Evolutionary conservation across 2,888 invertebrate species (phyloP), one percentile per base, ranked within the genome.

Genomic region (Orchesellides sinensis): DNA sequence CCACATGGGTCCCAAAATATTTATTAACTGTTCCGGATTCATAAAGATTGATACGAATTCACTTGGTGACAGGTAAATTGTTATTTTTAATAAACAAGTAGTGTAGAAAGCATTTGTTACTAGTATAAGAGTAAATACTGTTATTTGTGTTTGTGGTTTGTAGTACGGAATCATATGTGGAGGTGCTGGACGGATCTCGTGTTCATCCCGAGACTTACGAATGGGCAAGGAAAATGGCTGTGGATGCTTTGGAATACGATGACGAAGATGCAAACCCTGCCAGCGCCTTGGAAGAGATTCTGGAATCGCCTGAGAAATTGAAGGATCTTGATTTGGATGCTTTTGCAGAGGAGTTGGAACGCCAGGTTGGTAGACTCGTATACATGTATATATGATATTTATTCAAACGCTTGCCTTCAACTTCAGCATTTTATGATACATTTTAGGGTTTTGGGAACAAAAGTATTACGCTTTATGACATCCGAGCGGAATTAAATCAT

Each of bases 221-320:
- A 89, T 99, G 99, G 99, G 99, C 99, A 0, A 92, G 99, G 49
- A 99, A 99, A 91, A 99, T 99, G 99, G 99, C 99, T 0, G 98
- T 99, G 0, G 99, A 99, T 90, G 99, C 99, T 0, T 91, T 99
- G 61, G 99, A 99, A 89, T 98, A 98, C 89, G 98, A 99, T 89
- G 98, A 98, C 89, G 98, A 98, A 89, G 98, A 97, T 88, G 95
- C 96, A 90, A 87, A 88, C 72, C 85, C 85, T 6, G 73, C 83
- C 12, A 72, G 97, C 0, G 99, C 99, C 14, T 91, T 99, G 27
- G 99, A 99, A 90, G 99, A 99, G 90, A 99, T 99, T 89, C 92
- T 99, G 0, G 98, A 98, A 90, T 94, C 96, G 8, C 98, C 99
- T 0, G 98, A 98, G 89, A 92, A 97, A 88, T 91, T 98, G 27